Base-by-base conservation (phyloP, 2,888 invertebrate species). In the Eudasyphora cyanicolor region DNA sequence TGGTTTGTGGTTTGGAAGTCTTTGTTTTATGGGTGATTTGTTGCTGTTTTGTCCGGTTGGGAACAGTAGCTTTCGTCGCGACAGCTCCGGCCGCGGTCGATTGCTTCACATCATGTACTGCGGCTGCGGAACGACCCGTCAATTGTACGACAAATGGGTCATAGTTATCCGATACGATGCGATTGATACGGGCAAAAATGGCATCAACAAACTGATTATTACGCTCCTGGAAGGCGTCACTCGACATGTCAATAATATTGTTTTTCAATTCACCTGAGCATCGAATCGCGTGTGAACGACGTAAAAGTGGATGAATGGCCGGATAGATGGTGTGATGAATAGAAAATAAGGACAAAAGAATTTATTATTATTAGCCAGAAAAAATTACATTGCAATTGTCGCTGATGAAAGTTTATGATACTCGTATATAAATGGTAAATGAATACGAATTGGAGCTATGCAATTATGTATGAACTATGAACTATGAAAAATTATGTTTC, bases 131-230 rank as follows among this genome's bases (percentile, higher is more conserved):
- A 21, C 89, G 87, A 8, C 89, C 87, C 27, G 89, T 87, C 75
- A 91, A 85, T 69, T 91, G 89, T 0, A 97, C 97, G 86, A 95
- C 95, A 79, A 97, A 97, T 0, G 97, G 97, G 90, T 97, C 97
- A 92, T 97, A 97, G 70, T 96, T 96, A 85, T 94, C 94, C 69
- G 95, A 94, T 85, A 97, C 92, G 81, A 97, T 96, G 87, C 95
- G 95, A 92, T 97, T 97, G 92, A 97, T 96, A 87, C 96, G 94
- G 79, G 95, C 95, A 85, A 97, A 93, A 86, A 97, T 96, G 87
- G 95, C 96, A 92, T 97, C 97, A 78, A 97, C 95, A 91, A 97
- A 97, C 86, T 95, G 94, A 92, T 97, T 97, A 93, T 97, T 97
- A 89, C 96, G 96, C 71, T 95, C 94, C 94, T 45, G 97, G 95